A percentile compares a stretch with the other conserved stretches of the same genome.
Evolutionary conservation across 2,113 vertebrate species (phyloP).

Genomic region (Oreocharis arfaki): DNA sequence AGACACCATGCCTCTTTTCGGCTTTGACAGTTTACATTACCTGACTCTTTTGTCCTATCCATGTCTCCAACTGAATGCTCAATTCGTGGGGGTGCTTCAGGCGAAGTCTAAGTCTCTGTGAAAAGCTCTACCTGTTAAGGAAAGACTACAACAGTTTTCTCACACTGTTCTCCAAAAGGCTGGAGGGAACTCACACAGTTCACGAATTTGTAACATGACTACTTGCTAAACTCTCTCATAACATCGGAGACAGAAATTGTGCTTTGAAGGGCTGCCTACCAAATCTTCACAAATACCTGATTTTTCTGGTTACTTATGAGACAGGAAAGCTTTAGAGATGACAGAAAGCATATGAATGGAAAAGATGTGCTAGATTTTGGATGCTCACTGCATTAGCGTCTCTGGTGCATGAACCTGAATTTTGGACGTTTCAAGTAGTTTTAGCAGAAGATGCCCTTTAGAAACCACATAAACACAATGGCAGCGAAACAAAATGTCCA

Average conservation of each 20-base stretch:
- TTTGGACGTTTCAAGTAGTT: background rate
- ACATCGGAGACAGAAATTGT: background rate
- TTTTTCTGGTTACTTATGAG: background rate
- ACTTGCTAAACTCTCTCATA: background rate
- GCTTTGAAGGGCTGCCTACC: background rate
- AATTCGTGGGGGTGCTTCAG: background rate
- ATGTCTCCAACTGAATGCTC: background rate
- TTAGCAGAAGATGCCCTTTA: background rate
- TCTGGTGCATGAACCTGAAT: background rate
- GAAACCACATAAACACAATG: fast-evolving
- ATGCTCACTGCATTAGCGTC: background rate
- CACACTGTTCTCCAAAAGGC: background rate
- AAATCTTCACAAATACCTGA: background rate
- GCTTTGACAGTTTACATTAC: background rate
- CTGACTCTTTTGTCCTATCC: background rate
- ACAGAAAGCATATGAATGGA: background rate
- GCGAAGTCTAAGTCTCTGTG: background rate
- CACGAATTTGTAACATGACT: background rate
- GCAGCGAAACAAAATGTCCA: background rate
- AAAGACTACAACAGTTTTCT: background rate
- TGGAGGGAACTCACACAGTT: background rate
- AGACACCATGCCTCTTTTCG: background rate
- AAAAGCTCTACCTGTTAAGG: background rate
- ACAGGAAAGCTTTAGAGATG: background rate
- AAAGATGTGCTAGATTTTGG: background rate